These are phyloP conservation scores for Caenorhabditis angaria DNA, from an alignment of 2,888 invertebrate species.

Conservation along the genomic window DNA sequence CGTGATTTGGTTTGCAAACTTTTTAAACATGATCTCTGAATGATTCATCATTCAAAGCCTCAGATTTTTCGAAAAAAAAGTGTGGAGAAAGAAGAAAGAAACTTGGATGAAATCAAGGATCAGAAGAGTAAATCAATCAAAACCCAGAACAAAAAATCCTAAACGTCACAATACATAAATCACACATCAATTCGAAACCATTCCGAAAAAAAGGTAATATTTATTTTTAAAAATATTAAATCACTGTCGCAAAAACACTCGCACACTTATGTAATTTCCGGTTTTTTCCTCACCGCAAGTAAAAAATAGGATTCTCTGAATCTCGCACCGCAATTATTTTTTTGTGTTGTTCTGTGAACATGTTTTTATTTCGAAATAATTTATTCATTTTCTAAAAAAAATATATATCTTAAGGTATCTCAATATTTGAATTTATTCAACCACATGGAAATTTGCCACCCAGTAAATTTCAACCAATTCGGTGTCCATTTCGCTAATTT, in stretches of 20 bases:
- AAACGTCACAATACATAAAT: too few species aligned
- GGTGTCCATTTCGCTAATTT: conserved; percentile 36
- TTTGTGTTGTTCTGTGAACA: conserved; percentile 21
- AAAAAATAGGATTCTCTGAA: conserved; percentile 24
- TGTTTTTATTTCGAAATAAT: too few species aligned
- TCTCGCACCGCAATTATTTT: conserved; percentile 36
- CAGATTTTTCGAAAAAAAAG: too few species aligned
- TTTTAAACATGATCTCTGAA: too few species aligned
- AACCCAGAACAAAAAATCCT: too few species aligned
- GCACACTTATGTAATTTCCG: conserved; percentile 29
- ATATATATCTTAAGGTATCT: not conserved
- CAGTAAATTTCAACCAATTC: conserved; percentile 39
- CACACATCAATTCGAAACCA: not conserved
- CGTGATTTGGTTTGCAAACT: too few species aligned
- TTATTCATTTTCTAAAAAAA: too few species aligned
- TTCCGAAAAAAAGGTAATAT: not conserved
- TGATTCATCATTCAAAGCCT: too few species aligned
- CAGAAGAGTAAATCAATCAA: too few species aligned
- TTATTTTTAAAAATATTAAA: not conserved
- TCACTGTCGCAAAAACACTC: conserved; percentile 15
- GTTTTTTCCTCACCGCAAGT: too few species aligned
- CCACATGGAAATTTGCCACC: conserved; percentile 43
- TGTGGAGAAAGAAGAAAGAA: too few species aligned
- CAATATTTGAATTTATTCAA: conserved; percentile 35
- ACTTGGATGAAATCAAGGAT: too few species aligned